phyloP scores from a whole-genome alignment of 2,888 invertebrate genomes.

The Ophioninae sp. region DNA sequence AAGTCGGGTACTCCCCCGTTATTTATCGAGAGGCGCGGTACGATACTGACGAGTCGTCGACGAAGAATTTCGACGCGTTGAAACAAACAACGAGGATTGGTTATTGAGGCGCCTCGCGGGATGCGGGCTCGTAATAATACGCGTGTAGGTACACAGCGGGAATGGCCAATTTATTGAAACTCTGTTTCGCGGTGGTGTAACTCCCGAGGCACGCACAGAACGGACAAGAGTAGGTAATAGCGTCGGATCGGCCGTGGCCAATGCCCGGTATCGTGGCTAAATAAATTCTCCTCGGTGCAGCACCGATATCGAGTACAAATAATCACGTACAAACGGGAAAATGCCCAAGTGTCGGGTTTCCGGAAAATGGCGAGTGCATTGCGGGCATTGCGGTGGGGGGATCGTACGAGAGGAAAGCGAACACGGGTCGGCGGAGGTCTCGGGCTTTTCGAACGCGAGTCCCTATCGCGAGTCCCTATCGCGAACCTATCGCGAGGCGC shows the following conservation, averaged over 20 bases:
- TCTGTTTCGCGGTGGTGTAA: slow-evolving; percentile 44
- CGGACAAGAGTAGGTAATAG: slow-evolving; percentile 30
- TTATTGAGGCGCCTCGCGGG: background rate
- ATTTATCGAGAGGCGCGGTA: no score
- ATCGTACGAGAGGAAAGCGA: slow-evolving; percentile 49
- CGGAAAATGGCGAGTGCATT: slow-evolving; percentile 45
- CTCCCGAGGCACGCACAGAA: slow-evolving; percentile 40
- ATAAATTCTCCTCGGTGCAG: slow-evolving; percentile 32
- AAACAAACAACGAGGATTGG: slow-evolving; percentile 9
- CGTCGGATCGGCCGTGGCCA: slow-evolving; percentile 14
- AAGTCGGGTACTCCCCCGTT: no score
- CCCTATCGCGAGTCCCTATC: slow-evolving; percentile 21
- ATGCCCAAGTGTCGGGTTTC: slow-evolving; percentile 46
- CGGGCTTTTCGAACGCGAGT: slow-evolving; percentile 1
- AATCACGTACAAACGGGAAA: slow-evolving; percentile 47
- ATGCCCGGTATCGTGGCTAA: slow-evolving; percentile 32
- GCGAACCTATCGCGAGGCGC: slow-evolving; percentile 34
- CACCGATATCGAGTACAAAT: slow-evolving; percentile 26
- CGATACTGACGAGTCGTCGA: background rate
- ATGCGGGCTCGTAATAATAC: slow-evolving; percentile 4
- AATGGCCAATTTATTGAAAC: slow-evolving; percentile 51
- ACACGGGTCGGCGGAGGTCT: background rate
- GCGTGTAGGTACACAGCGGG: slow-evolving; percentile 14
- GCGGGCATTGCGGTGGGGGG: slow-evolving; percentile 24
- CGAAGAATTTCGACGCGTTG: slow-evolving; percentile 7